These are phyloP conservation scores for Eriocheir sinensis DNA, from an alignment of 1,140 invertebrate genomes.

Conservation along the genomic window DNA sequence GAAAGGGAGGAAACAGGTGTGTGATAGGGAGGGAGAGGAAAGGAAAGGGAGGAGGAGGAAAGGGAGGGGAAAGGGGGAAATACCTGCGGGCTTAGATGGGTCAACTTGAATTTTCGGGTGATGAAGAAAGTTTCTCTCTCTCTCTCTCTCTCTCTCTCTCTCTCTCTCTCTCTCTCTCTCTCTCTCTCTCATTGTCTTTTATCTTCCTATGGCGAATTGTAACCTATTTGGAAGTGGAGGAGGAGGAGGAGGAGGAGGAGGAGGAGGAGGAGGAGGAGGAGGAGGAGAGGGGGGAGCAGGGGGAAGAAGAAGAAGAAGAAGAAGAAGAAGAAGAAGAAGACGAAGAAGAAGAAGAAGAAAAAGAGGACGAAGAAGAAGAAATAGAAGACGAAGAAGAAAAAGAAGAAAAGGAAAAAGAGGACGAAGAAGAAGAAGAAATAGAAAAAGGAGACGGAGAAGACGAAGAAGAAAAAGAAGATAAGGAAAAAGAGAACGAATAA, in stretches of 20 bases:
- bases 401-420: neutral
- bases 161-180: constrained; percentile 35
- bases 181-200: neutral
- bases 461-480: constrained; percentile 7
- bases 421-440: neutral
- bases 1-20: neutral
- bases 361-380: too few relatives aligned
- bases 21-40: neutral
- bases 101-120: neutral
- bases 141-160: constrained; percentile 1
- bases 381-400: too few relatives aligned
- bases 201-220: neutral
- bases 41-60: neutral
- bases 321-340: neutral
- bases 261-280: neutral
- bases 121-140: neutral
- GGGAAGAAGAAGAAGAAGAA: neutral
- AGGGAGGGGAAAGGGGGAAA: too few relatives aligned
- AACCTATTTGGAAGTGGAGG: neutral
- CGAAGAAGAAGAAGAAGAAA: neutral
- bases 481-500: neutral
- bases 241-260: constrained; percentile 11
- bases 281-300: neutral
- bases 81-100: neutral
- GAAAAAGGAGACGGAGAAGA: neutral